Conservation (phyloP, 2,888 invertebrate genomes). For the Masnerella sp. region DNA sequence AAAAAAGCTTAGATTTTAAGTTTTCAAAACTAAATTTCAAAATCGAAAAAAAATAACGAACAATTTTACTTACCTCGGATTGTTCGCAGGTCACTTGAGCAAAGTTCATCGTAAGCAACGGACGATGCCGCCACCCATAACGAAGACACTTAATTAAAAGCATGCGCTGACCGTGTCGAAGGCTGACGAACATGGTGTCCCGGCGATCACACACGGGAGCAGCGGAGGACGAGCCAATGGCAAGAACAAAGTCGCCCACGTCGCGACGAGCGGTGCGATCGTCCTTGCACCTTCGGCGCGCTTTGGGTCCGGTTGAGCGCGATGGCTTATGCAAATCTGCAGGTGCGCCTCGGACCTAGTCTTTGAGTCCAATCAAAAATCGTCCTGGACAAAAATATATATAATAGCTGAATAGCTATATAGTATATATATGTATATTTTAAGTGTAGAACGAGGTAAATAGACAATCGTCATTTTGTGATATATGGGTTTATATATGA, state of each 20-base stretch:
- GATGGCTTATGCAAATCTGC: slow-evolving; percentile 67
- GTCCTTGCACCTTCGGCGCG: slow-evolving; percentile 56
- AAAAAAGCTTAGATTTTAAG: too few species aligned
- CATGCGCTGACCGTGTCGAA: slow-evolving; percentile 59
- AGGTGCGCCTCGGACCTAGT: slow-evolving; percentile 62
- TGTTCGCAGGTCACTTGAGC: not conserved
- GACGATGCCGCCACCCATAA: slow-evolving; percentile 65
- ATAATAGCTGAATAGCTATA: too few species aligned
- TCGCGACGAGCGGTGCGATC: slow-evolving; percentile 34
- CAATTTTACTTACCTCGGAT: not conserved
- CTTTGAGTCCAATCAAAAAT: slow-evolving; percentile 62
- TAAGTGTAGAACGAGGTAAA: too few species aligned
- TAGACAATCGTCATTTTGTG: too few species aligned
- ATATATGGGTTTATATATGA: too few species aligned
- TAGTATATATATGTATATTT: too few species aligned
- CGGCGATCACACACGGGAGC: slow-evolving; percentile 41
- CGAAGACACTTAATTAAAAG: slow-evolving; percentile 67
- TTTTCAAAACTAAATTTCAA: too few species aligned
- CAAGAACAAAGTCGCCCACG: slow-evolving; percentile 55
- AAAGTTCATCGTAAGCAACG: not conserved
- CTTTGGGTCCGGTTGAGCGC: slow-evolving; percentile 40
- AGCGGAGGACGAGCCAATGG: slow-evolving; percentile 42
- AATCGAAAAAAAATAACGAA: too few species aligned
- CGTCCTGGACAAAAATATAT: slow-evolving; percentile 40
- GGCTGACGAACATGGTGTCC: slow-evolving; percentile 62